Conservation (phyloP, 37 sponge, comb jelly and placozoan genomes). For the Amphimedon queenslandica region DNA sequence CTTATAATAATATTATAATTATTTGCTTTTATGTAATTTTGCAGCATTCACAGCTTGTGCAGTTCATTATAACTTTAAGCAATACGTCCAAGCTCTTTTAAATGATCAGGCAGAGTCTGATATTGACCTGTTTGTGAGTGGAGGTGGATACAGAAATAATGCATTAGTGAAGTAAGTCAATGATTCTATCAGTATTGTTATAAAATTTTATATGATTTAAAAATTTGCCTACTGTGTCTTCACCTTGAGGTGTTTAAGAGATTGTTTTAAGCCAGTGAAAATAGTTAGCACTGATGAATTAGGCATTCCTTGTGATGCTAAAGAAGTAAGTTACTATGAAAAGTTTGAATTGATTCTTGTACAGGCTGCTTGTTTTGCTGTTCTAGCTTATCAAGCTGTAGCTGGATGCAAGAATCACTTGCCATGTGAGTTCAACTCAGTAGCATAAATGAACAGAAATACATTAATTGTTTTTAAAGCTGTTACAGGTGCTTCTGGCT, state of each 20-base stretch:
- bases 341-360: no score
- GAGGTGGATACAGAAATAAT: conserved; percentile 60
- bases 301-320: conserved; percentile 59
- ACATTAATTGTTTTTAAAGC: not conserved
- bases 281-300: conserved; percentile 16
- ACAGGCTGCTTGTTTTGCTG: conserved; percentile 67
- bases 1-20: not conserved
- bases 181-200: not conserved
- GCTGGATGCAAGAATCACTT: conserved; percentile 29
- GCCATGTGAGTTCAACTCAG: conserved; percentile 5
- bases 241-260: conserved; percentile 18
- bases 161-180: conserved; percentile 32
- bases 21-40: not conserved
- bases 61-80: conserved; percentile 25
- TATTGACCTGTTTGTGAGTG: conserved; percentile 62
- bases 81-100: conserved; percentile 25
- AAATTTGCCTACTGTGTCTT: no score
- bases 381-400: conserved; percentile 47
- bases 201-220: no score
- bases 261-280: conserved; percentile 10
- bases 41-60: conserved; percentile 54
- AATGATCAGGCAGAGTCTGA: not conserved
- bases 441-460: not conserved
- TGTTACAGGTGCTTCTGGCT: no score
- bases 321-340: conserved; percentile 58